Base-by-base conservation (phyloP, 2,113 vertebrate genomes). In the Campylomormyrus numenius region DNA sequence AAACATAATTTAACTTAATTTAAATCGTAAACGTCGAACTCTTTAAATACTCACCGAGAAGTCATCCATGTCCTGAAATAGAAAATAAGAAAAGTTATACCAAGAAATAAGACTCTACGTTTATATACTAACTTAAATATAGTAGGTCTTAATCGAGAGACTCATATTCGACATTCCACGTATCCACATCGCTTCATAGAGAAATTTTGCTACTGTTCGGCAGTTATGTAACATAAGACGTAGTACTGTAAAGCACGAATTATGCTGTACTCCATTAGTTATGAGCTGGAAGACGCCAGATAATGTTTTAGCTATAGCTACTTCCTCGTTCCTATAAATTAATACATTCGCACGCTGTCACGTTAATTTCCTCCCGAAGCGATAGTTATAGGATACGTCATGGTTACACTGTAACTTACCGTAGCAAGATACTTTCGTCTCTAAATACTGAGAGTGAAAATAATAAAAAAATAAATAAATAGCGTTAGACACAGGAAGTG, bases 41-140 rank as follows among this genome's bases (percentile, higher is more conserved):
- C 19, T 5, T 5, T 84, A 80, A 4, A 1, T 90, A 96, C 96
- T 96, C 91, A 96, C 96, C 93, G 96, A 96, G 92, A 96, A 96
- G 90, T 96, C 96, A 56, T 93, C 88, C 96, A 96, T 96, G 94
- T 93, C 94, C 96, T 96, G 77, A 85, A 87, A 93, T 1, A 45
- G 31, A 92, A 90, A 80, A 39, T 4, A 62, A 80, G 52, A 48
- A 50, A 46, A 77, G 58, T 74, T 87, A 66, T 2, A 31, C 39
- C 4, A 66, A 88, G 9, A 62, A 45, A 21, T 11, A 62, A 42
- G n/a, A 53, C 46, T 5, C 0, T 19, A 48, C 83, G 45, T 49
- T 21, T 48, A 45, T 85, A 21, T 49, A 85, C 6, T 2, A 85
- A 27, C 19, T 85, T 48, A 49, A 49, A 49, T 24, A 85, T 49